Percentiles rank a stretch among this genome's conserved stretches.
phyloP scores from a whole-genome alignment of 2,113 vertebrate genomes.

The Petaurus breviceps region DNA sequence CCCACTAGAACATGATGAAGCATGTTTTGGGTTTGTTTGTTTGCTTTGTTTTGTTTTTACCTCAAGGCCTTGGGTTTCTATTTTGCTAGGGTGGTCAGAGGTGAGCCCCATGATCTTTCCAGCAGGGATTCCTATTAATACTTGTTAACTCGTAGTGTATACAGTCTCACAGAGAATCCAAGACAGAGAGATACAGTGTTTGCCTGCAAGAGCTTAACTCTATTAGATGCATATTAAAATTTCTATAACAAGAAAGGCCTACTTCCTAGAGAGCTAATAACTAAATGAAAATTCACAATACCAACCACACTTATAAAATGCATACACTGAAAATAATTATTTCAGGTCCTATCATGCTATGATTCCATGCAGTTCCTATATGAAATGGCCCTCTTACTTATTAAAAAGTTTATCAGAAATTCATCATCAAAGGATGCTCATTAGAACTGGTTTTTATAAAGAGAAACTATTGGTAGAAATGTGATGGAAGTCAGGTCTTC shows the following conservation, averaged over 20 bases:
- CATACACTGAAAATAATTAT: neutral
- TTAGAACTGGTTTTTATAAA: neutral
- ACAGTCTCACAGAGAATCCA: neutral
- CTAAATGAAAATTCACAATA: slow-evolving; percentile 1
- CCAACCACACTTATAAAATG: neutral
- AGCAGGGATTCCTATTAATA: neutral
- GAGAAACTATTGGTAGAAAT: neutral
- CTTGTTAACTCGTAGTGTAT: neutral
- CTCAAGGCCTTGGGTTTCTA: neutral
- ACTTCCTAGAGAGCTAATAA: neutral
- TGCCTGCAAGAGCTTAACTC: neutral
- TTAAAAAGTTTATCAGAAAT: neutral
- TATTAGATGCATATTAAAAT: neutral
- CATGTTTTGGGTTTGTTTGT: neutral
- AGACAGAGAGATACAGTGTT: neutral
- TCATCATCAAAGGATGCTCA: neutral
- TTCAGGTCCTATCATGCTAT: neutral
- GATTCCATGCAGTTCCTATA: neutral
- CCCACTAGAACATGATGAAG: neutral
- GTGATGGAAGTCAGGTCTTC: neutral
- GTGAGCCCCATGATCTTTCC: neutral
- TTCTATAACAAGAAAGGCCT: neutral
- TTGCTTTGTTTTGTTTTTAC: neutral
- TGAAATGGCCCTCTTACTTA: neutral
- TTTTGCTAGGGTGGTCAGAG: neutral